A percentile compares a stretch with the other conserved stretches of the same genome.
These are phyloP conservation scores for Anneissia japonica DNA, from an alignment of 35 echinoderm and acorn worm genomes.

Conservation along the genomic window DNA sequence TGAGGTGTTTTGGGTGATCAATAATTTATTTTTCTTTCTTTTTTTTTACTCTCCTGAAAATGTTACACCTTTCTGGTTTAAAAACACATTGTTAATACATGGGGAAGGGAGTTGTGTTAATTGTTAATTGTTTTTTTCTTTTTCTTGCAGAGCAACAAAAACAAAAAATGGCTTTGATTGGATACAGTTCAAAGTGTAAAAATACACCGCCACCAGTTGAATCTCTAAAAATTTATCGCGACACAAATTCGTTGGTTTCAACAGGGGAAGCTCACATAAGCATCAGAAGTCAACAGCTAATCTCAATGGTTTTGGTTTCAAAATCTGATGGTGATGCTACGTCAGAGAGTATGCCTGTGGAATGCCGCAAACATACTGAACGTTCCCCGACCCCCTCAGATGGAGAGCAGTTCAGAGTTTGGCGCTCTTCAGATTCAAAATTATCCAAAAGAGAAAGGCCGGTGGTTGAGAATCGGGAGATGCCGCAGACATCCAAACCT, in stretches of 20 bases:
- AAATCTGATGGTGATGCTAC: background rate
- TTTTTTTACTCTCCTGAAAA: no score
- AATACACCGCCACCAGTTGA: background rate
- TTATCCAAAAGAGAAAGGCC: background rate
- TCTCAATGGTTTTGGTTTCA: background rate
- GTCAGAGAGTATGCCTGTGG: background rate
- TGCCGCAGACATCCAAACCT: background rate
- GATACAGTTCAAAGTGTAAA: background rate
- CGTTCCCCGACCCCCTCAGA: background rate
- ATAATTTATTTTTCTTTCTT: no score
- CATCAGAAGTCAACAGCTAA: background rate
- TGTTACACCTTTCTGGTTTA: no score
- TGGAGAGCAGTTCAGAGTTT: background rate
- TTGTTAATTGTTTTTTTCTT: no score
- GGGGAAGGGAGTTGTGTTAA: no score
- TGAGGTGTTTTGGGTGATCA: no score
- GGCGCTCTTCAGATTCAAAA: background rate
- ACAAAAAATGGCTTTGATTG: background rate
- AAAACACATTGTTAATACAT: no score
- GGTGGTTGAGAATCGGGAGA: background rate
- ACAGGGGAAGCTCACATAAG: background rate
- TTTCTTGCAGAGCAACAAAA: no score
- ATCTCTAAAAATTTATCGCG: background rate
- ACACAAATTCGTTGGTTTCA: background rate
- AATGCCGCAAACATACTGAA: background rate